Evolutionary conservation across 2,113 vertebrate species (phyloP).

Genomic region (Chaenogobius annularis): DNA sequence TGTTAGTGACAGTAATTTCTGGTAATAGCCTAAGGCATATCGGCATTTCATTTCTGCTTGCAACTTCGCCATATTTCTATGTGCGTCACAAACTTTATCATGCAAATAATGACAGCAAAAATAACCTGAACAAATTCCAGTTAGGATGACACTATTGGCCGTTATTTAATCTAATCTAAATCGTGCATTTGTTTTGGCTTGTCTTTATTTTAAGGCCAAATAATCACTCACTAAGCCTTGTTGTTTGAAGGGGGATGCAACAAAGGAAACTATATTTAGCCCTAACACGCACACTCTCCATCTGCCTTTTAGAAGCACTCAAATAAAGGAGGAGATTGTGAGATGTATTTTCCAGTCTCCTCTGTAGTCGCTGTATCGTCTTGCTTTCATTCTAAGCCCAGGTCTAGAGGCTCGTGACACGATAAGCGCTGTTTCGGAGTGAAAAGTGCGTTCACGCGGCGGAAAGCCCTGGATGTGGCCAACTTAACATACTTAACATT

Average conservation of each 20-base stretch:
- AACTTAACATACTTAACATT: slow-evolving; percentile 42
- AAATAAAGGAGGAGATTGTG: slow-evolving; percentile 31
- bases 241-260: slow-evolving; percentile 12
- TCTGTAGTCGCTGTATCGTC: slow-evolving; percentile 33
- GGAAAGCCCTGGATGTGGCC: slow-evolving; percentile 20
- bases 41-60: background rate
- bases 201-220: slow-evolving; percentile 11
- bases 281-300: slow-evolving; percentile 17
- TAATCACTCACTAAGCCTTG: slow-evolving; percentile 5
- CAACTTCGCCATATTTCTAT: background rate
- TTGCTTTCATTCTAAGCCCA: slow-evolving; percentile 26
- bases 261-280: slow-evolving; percentile 18
- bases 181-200: background rate
- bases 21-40: background rate
- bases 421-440: slow-evolving; percentile 29
- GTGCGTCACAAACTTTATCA: background rate
- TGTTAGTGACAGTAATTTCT: too few species aligned
- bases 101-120: background rate
- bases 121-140: background rate
- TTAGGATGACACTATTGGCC: background rate
- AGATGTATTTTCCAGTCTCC: slow-evolving; percentile 52
- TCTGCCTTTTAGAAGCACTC: slow-evolving; percentile 28
- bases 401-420: slow-evolving; percentile 33
- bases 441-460: slow-evolving; percentile 27
- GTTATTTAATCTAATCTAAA: background rate